Evolutionary conservation across 1,140 invertebrate genomes (phyloP).

Genomic region (Pogonus chalceus): DNA sequence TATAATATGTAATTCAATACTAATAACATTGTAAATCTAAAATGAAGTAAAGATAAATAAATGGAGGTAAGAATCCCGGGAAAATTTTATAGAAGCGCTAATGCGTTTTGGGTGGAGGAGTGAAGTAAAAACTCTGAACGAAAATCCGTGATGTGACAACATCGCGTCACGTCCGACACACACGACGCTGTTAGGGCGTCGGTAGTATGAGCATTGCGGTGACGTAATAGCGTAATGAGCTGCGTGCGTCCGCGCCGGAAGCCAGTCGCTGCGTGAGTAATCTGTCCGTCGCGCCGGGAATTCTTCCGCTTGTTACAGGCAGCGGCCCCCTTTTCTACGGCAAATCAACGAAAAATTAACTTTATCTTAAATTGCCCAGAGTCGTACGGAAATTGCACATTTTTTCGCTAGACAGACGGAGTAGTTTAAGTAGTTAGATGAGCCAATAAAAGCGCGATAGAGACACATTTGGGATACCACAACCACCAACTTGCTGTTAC

Average conservation of each 20-base stretch:
- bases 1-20: too few relatives aligned
- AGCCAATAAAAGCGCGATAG: conserved; percentile 18
- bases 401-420: conserved; percentile 16
- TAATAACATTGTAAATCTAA: too few relatives aligned
- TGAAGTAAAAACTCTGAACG: too few relatives aligned
- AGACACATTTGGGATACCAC: conserved; percentile 4
- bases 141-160: too few relatives aligned
- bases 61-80: too few relatives aligned
- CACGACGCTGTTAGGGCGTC: not conserved
- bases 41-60: too few relatives aligned
- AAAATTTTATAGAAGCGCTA: too few relatives aligned
- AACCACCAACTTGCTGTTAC: not conserved
- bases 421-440: conserved; percentile 17
- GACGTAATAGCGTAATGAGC: conserved; percentile 1
- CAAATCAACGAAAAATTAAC: conserved; percentile 19
- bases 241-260: not conserved
- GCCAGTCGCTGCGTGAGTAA: conserved; percentile 11
- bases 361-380: conserved; percentile 21
- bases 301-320: conserved; percentile 19
- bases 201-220: not conserved
- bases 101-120: too few relatives aligned
- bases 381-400: conserved; percentile 21
- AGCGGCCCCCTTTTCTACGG: conserved; percentile 10
- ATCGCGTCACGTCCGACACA: not conserved
- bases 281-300: conserved; percentile 20